Conservation (phyloP, 2,113 vertebrate genomes). For the Gallinago undulata region DNA sequence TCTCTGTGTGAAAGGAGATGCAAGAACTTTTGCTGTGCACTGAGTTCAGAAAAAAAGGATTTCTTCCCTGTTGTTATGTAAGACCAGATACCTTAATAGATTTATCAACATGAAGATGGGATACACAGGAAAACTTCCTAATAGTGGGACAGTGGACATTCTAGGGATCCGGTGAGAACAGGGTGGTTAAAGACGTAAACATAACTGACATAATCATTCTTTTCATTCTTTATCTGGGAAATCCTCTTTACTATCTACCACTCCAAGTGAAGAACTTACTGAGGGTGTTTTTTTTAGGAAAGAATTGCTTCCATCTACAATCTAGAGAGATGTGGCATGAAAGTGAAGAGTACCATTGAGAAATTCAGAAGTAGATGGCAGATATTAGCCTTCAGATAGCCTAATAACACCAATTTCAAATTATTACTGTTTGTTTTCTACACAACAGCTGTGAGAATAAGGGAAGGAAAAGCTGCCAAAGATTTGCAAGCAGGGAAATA, state of each 20-base stretch:
- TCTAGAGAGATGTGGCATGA: neutral
- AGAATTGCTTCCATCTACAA: neutral
- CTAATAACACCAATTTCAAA: neutral
- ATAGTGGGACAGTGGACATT: neutral
- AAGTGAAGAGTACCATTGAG: neutral
- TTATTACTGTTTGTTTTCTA: conserved; percentile 29
- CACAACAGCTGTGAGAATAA: conserved; percentile 18
- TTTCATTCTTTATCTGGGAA: neutral
- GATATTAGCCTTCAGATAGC: neutral
- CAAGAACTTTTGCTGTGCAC: neutral
- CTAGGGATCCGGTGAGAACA: neutral
- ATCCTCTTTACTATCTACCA: neutral
- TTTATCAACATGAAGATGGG: neutral
- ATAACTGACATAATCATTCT: neutral
- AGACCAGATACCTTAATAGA: neutral
- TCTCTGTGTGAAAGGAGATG: neutral
- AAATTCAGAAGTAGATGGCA: neutral
- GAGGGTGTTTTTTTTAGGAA: neutral
- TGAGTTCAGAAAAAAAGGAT: neutral
- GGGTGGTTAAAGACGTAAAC: neutral
- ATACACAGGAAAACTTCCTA: neutral
- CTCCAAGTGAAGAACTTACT: neutral
- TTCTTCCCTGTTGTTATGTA: neutral
- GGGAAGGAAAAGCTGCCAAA: neutral
- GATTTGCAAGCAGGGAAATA: neutral